Percentiles rank a stretch among this genome's conserved stretches.
Conservation (phyloP, 2,888 invertebrate species). For the Drosophila monieri region DNA sequence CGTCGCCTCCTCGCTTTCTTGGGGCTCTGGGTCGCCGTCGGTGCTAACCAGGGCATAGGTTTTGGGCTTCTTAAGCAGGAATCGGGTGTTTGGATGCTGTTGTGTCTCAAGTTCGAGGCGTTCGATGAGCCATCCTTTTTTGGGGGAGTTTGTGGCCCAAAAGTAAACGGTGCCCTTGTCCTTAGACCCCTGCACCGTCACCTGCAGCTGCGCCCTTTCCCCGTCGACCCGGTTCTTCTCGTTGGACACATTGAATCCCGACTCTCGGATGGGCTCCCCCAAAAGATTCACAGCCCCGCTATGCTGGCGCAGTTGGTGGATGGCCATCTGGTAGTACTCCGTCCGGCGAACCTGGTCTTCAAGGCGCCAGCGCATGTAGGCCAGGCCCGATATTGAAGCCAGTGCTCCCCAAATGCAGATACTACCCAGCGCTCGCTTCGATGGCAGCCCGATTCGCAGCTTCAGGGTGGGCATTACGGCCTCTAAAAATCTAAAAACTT, state of each 20-base stretch:
- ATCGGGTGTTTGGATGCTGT: conserved; percentile 86
- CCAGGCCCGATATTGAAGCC: conserved; percentile 81
- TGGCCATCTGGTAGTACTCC: conserved; percentile 87
- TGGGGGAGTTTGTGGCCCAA: conserved; percentile 86
- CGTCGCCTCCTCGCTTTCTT: neutral
- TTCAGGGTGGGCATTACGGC: conserved; percentile 41
- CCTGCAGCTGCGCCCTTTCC: conserved; percentile 86
- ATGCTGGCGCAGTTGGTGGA: conserved; percentile 85
- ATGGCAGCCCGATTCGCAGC: conserved; percentile 72
- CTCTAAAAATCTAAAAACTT: neutral
- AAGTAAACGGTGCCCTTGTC: conserved; percentile 86
- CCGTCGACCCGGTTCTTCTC: conserved; percentile 85
- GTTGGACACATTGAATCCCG: conserved; percentile 86
- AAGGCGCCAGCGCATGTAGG: conserved; percentile 84
- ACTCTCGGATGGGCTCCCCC: conserved; percentile 90
- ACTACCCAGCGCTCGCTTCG: conserved; percentile 86
- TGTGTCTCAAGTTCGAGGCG: conserved; percentile 88
- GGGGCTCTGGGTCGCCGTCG: neutral
- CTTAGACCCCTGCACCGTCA: conserved; percentile 88
- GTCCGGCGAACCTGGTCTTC: conserved; percentile 86
- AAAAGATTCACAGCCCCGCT: conserved; percentile 86
- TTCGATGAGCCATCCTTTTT: conserved; percentile 86
- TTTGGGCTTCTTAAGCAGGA: conserved; percentile 85
- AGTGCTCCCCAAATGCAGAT: conserved; percentile 88
- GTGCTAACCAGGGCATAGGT: neutral